Conservation (phyloP, 2,888 invertebrate genomes). For the Tetheella fluctuosa region DNA sequence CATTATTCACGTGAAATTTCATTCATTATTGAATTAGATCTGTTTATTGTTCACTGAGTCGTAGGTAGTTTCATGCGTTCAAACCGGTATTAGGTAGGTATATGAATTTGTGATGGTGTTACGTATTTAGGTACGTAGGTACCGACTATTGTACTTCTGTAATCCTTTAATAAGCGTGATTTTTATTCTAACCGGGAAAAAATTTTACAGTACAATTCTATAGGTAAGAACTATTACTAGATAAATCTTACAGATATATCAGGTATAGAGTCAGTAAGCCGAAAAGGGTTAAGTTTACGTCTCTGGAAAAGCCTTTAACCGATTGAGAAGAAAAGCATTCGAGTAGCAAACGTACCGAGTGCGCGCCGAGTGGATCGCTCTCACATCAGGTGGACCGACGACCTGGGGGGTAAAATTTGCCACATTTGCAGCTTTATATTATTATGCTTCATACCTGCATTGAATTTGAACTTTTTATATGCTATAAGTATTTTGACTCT, state of each 20-base stretch:
- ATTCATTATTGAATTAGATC: constrained; percentile 1
- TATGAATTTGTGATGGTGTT: neutral
- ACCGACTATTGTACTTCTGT: too few relatives aligned
- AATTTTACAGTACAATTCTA: neutral
- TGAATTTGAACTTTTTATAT: too few relatives aligned
- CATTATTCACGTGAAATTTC: constrained; percentile 2
- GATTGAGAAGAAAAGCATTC: neutral
- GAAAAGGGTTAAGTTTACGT: neutral
- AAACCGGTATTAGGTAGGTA: neutral
- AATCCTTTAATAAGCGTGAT: neutral
- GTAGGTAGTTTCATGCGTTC: constrained; percentile 1
- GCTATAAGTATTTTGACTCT: too few relatives aligned
- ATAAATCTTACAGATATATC: too few relatives aligned
- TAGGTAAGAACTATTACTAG: too few relatives aligned
- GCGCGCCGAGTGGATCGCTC: neutral
- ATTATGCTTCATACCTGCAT: too few relatives aligned
- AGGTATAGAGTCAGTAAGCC: neutral
- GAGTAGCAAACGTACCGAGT: neutral
- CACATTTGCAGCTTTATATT: too few relatives aligned
- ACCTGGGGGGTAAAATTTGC: too few relatives aligned
- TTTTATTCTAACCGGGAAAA: neutral
- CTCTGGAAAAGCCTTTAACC: neutral
- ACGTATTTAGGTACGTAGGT: neutral
- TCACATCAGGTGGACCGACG: neutral
- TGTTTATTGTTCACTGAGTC: neutral